Evolutionary conservation across 2,888 invertebrate genomes (phyloP).

Genomic region (Pocota personata): DNA sequence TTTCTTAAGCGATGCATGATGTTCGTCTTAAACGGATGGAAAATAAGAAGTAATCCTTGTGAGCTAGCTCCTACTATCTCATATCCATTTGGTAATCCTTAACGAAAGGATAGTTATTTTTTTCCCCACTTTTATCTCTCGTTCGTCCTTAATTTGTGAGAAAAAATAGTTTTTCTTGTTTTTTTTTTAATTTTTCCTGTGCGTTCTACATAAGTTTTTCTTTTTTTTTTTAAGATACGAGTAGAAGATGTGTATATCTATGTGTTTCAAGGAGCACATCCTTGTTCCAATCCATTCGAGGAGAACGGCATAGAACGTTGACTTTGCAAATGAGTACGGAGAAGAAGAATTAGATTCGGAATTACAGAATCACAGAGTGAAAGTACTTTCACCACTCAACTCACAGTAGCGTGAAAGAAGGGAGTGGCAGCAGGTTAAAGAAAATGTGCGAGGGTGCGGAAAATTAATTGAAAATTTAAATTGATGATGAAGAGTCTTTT

Average conservation of each 20-base stretch:
- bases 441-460: constrained; percentile 41
- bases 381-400: constrained; percentile 16
- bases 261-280: not conserved
- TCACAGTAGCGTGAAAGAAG: not conserved
- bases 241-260: not conserved
- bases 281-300: not conserved
- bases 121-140: not conserved
- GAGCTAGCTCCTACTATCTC: not conserved
- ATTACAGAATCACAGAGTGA: constrained; percentile 9
- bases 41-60: constrained; percentile 15
- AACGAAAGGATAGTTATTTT: not conserved
- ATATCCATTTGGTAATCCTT: not conserved
- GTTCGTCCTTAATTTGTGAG: constrained; percentile 26
- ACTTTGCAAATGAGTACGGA: constrained; percentile 18
- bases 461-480: constrained; percentile 71
- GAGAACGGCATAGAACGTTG: constrained; percentile 5
- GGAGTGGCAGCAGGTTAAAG: not conserved
- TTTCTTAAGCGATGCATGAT: constrained; percentile 11
- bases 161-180: constrained; percentile 15
- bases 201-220: not conserved
- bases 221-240: not conserved
- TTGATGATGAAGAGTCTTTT: constrained; percentile 60
- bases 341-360: not conserved
- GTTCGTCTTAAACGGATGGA: constrained; percentile 4
- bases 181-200: not conserved